A percentile compares a stretch with the other conserved stretches of the same genome.
phyloP scores from a whole-genome alignment of 1,140 invertebrate species.

The Caenorhabditis briggsae region DNA sequence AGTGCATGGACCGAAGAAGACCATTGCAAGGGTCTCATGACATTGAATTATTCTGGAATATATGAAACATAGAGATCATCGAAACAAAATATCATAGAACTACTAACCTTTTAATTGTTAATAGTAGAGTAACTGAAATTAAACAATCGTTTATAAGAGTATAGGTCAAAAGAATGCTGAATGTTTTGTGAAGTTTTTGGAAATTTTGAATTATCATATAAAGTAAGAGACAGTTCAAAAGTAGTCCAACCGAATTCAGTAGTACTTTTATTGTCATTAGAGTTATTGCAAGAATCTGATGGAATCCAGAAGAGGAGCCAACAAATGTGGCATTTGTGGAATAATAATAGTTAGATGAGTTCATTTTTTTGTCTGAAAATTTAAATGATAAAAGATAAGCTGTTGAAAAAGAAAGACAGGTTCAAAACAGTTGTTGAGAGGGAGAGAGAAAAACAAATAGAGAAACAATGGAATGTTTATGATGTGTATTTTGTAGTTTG shows the following conservation, averaged over 20 bases:
- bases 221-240: conserved; percentile 14
- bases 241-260: conserved; percentile 16
- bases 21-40: conserved; percentile 42
- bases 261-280: conserved; percentile 41
- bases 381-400: background rate
- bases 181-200: conserved; percentile 34
- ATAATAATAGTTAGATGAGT: conserved; percentile 1
- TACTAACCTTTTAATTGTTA: conserved; percentile 31
- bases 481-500: background rate
- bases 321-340: conserved; percentile 19
- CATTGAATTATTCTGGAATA: conserved; percentile 47
- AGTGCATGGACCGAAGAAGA: conserved; percentile 34
- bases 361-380: background rate
- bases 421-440: background rate
- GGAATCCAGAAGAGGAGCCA: background rate
- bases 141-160: conserved; percentile 40
- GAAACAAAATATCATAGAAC: background rate
- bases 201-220: conserved; percentile 16
- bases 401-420: background rate
- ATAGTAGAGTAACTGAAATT: conserved; percentile 29
- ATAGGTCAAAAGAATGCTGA: conserved; percentile 21
- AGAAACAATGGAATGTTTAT: conserved; percentile 8
- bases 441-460: background rate
- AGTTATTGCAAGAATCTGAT: conserved; percentile 20
- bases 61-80: background rate